A percentile compares a stretch with the other conserved stretches of the same genome.
Conservation (phyloP, 2,797 vertebrate species). For the Gambusia yucatana region DNA sequence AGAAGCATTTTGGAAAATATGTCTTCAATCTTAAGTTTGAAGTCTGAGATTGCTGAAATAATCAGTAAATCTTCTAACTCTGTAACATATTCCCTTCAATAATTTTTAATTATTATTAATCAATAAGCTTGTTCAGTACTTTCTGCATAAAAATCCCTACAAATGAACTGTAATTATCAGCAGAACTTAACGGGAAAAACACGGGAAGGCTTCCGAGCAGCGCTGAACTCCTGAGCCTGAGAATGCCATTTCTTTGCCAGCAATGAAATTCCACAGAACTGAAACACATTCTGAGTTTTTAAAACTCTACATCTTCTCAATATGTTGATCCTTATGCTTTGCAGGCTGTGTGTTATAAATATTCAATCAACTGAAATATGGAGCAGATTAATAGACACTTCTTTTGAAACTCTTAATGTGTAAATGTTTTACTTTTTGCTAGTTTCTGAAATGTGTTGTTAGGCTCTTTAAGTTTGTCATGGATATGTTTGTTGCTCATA, state of each 20-base stretch:
- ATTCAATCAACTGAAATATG: not conserved
- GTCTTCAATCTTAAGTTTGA: not conserved
- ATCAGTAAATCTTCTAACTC: not conserved
- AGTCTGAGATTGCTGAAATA: not conserved
- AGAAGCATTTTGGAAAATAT: not conserved
- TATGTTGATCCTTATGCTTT: not conserved
- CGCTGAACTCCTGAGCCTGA: slow-evolving; percentile 1
- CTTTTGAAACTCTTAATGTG: not conserved
- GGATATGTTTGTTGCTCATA: not conserved
- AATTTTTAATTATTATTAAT: too few species aligned
- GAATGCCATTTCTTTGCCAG: slow-evolving; percentile 22
- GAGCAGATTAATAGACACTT: not conserved
- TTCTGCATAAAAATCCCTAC: not conserved
- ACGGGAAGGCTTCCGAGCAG: not conserved
- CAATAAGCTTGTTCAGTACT: not conserved
- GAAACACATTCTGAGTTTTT: not conserved
- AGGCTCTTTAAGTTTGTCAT: too few species aligned
- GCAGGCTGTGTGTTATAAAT: not conserved
- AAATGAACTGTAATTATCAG: not conserved
- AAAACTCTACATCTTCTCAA: slow-evolving; percentile 16
- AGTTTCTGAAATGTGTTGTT: not conserved
- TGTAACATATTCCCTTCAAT: not conserved
- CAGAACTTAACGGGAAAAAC: slow-evolving; percentile 10
- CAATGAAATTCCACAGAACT: slow-evolving; percentile 21
- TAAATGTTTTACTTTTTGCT: not conserved